phyloP scores from a whole-genome alignment of 2,113 vertebrate species.

The Microcebus tavaratra region DNA sequence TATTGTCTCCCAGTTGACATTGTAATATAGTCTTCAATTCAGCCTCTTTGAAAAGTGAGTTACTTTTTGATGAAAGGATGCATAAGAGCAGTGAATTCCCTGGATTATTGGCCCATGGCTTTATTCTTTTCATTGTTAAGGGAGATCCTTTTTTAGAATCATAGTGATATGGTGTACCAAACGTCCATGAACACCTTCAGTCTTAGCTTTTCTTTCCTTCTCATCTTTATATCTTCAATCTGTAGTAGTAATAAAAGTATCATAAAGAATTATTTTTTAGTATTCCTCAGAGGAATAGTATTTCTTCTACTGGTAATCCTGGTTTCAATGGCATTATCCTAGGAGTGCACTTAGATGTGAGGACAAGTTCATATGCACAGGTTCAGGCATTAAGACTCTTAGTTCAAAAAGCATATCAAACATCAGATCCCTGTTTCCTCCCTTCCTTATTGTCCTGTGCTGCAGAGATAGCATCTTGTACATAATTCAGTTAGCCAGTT shows the following conservation, averaged over 20 bases:
- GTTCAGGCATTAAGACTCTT: not conserved
- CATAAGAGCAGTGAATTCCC: not conserved
- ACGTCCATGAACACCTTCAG: not conserved
- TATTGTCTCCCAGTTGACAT: not conserved
- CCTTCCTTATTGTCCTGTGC: not conserved
- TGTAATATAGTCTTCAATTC: not conserved
- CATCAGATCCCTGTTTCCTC: not conserved
- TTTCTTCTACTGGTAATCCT: not conserved
- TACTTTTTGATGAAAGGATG: not conserved
- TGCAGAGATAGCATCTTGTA: not conserved
- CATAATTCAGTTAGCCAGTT: not conserved
- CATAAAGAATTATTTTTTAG: not conserved
- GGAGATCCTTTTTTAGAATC: constrained; percentile 33
- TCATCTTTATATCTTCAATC: not conserved
- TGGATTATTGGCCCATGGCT: not conserved
- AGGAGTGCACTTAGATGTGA: not conserved
- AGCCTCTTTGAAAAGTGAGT: not conserved
- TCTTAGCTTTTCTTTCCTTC: not conserved
- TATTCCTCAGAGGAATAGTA: not conserved
- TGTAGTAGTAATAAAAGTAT: not conserved
- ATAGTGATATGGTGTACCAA: not conserved
- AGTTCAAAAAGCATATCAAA: not conserved
- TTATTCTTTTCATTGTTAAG: not conserved
- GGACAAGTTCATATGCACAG: not conserved
- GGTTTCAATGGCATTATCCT: constrained; percentile 12